Evolutionary conservation across 2,888 invertebrate species (phyloP).

Genomic region (Pocota personata): DNA sequence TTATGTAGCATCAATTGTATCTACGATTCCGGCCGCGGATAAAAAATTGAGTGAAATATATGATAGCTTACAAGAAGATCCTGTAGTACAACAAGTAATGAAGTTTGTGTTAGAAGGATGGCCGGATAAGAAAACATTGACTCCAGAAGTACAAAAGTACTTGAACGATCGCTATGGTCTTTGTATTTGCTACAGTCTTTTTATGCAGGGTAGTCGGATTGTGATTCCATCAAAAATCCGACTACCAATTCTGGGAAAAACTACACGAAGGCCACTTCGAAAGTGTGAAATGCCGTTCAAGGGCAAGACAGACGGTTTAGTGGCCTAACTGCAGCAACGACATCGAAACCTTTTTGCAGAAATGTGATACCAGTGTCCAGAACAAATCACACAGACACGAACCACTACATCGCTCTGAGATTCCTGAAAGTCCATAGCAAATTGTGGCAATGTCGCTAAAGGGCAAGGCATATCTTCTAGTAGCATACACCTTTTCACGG

Average conservation of each 20-base stretch:
- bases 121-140: slow-evolving; percentile 1
- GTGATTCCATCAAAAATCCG: neutral
- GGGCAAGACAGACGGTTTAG: neutral
- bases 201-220: slow-evolving; percentile 1
- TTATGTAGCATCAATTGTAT: too few relatives aligned
- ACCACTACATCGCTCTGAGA: neutral
- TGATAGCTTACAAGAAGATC: too few relatives aligned
- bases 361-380: neutral
- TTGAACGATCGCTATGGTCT: neutral
- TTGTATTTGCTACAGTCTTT: neutral
- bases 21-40: too few relatives aligned
- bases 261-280: neutral
- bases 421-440: slow-evolving; percentile 8
- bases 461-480: neutral
- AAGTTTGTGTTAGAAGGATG: neutral
- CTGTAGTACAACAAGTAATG: too few relatives aligned
- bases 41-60: too few relatives aligned
- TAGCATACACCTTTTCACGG: neutral
- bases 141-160: neutral
- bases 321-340: slow-evolving; percentile 4
- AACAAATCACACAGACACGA: slow-evolving; percentile 1
- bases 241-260: neutral
- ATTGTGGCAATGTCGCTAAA: neutral
- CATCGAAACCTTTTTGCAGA: neutral
- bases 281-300: neutral